These are phyloP conservation scores for Drosophila melanica DNA, from an alignment of 1,140 invertebrate genomes.

Conservation along the genomic window DNA sequence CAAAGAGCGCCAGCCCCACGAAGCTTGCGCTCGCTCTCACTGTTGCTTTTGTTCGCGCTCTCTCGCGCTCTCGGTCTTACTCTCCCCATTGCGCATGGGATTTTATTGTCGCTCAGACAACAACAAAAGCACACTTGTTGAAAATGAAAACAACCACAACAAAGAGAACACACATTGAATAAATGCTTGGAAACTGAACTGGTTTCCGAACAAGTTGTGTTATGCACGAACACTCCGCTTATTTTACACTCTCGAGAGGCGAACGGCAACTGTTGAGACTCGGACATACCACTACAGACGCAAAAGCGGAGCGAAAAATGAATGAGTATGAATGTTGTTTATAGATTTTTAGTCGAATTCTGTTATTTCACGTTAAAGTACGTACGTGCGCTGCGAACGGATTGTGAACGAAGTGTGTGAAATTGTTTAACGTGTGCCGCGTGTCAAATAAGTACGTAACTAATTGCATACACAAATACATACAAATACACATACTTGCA, in stretches of 20 bases:
- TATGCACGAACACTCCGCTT: conserved; percentile 6
- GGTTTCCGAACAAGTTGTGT: conserved; percentile 53
- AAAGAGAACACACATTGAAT: conserved; percentile 27
- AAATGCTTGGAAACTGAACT: conserved; percentile 59
- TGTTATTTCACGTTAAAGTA: conserved; percentile 83
- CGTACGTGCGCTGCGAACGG: conserved; percentile 74
- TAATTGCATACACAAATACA: conserved; percentile 20
- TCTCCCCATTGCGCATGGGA: conserved; percentile 52
- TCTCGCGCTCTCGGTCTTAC: not conserved
- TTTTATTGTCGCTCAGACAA: conserved; percentile 46
- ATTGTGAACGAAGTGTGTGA: conserved; percentile 63
- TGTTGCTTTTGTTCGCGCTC: not conserved
- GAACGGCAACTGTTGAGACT: conserved; percentile 8
- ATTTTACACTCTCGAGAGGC: conserved; percentile 22
- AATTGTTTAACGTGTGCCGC: conserved; percentile 53
- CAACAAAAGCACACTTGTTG: conserved; percentile 83
- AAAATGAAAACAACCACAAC: conserved; percentile 75
- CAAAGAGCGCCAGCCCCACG: conserved; percentile 46
- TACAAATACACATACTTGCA: not conserved
- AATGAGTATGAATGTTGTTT: conserved; percentile 74
- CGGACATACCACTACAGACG: conserved; percentile 27
- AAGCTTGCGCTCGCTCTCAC: conserved; percentile 16
- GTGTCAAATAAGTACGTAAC: conserved; percentile 47
- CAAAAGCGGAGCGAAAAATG: conserved; percentile 46
- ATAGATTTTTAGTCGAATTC: conserved; percentile 84